Conservation (phyloP, 2,797 vertebrate genomes). For the Benthosema pterotum region DNA sequence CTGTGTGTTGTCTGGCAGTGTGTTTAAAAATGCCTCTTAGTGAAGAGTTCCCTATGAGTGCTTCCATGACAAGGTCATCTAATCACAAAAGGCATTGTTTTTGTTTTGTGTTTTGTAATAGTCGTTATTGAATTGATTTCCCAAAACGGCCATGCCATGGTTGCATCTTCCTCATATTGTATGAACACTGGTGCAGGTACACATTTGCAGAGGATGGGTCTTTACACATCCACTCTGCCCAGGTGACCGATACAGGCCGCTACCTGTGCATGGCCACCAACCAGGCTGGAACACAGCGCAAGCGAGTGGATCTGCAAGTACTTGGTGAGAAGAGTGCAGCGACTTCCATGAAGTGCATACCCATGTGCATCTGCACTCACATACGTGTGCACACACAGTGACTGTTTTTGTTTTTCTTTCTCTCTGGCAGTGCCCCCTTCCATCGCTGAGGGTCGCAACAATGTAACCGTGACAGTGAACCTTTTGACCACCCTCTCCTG, state of each 20-base stretch:
- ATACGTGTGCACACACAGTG: background rate
- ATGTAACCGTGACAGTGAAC: constrained; percentile 90
- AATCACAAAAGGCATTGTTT: no score
- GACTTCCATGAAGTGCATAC: background rate
- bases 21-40: no score
- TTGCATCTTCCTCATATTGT: constrained; percentile 6
- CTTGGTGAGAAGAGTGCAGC: constrained; percentile 76
- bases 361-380: background rate
- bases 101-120: no score
- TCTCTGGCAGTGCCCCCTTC: constrained; percentile 85
- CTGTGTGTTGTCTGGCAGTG: no score
- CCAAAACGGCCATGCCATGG: background rate
- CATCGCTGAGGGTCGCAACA: constrained; percentile 80
- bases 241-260: constrained; percentile 86
- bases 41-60: no score
- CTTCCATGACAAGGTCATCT: no score
- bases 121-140: no score
- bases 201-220: constrained; percentile 85
- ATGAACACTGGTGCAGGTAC: constrained; percentile 76
- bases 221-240: constrained; percentile 84
- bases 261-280: constrained; percentile 96
- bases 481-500: constrained; percentile 92
- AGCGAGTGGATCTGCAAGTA: constrained; percentile 88
- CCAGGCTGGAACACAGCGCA: constrained; percentile 88
- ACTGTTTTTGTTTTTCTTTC: background rate